A percentile compares a stretch with the other conserved stretches of the same genome.
phyloP scores from a whole-genome alignment of 2,888 invertebrate species.

The Nomada flava region DNA sequence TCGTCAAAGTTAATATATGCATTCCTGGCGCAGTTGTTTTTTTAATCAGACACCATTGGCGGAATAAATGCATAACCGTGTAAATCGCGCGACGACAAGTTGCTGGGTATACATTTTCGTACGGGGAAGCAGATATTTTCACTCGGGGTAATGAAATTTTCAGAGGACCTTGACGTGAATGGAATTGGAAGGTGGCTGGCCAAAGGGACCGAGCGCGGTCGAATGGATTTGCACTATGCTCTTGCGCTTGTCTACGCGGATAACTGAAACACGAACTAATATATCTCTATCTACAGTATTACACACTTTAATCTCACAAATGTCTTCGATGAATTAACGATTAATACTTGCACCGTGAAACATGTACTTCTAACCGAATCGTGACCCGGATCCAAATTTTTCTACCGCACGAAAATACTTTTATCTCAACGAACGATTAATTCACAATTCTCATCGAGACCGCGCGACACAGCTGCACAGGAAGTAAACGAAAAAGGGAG shows the following conservation, averaged over 20 bases:
- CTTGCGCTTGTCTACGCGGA: background rate
- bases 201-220: conserved; percentile 3
- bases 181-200: conserved; percentile 26
- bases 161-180: conserved; percentile 17
- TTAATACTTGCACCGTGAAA: too few species aligned
- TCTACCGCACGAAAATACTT: background rate
- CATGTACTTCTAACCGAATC: background rate
- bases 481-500: conserved; percentile 3
- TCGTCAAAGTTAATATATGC: background rate
- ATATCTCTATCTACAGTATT: background rate
- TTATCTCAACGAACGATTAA: conserved; percentile 35
- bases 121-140: conserved; percentile 3
- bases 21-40: background rate
- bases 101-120: background rate
- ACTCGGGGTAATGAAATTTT: conserved; percentile 2
- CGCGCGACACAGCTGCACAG: conserved; percentile 12
- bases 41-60: conserved; percentile 8
- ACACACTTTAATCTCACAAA: too few species aligned
- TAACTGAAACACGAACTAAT: background rate
- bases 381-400: conserved; percentile 37
- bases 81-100: background rate
- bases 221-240: background rate
- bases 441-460: conserved; percentile 52
- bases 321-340: background rate
- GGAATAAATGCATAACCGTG: background rate